Evolutionary conservation across 1,140 invertebrate genomes (phyloP).

Genomic region (Heliconius melpomene): DNA sequence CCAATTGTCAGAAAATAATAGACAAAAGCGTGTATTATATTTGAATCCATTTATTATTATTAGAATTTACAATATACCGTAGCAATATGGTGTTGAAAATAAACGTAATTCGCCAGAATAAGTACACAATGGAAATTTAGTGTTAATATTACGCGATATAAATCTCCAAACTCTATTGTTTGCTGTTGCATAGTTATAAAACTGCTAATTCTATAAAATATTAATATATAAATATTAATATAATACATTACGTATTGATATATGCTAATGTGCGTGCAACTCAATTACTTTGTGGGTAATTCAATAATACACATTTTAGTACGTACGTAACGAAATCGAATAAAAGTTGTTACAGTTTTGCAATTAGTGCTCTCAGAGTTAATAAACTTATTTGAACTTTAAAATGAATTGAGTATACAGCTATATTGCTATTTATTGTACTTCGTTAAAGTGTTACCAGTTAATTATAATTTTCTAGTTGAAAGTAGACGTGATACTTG

Average conservation of each 20-base stretch:
- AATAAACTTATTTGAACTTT: slow-evolving; percentile 7
- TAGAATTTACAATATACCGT: neutral
- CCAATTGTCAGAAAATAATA: neutral
- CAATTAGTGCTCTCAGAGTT: neutral
- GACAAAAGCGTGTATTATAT: slow-evolving; percentile 6
- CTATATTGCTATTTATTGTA: neutral
- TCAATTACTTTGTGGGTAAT: slow-evolving; percentile 18
- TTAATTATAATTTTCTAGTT: slow-evolving; percentile 32
- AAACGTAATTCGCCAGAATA: slow-evolving; percentile 14
- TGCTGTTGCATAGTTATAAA: slow-evolving; percentile 22
- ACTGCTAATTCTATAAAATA: slow-evolving; percentile 28
- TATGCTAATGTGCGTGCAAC: slow-evolving; percentile 21
- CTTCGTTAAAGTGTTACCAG: slow-evolving; percentile 15
- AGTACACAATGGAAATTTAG: slow-evolving; percentile 13
- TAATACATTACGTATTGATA: no score
- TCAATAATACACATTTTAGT: slow-evolving; percentile 14
- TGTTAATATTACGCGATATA: slow-evolving; percentile 17
- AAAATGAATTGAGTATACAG: neutral
- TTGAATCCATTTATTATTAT: slow-evolving; percentile 7
- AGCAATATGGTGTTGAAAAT: slow-evolving; percentile 7
- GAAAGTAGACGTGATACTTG: neutral
- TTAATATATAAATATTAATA: no score
- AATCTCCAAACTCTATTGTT: slow-evolving; percentile 16
- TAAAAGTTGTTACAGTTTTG: slow-evolving; percentile 12
- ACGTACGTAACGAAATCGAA: neutral